These are phyloP conservation scores for Aleadryas rufinucha DNA, from an alignment of 2,113 vertebrate species.

Conservation along the genomic window DNA sequence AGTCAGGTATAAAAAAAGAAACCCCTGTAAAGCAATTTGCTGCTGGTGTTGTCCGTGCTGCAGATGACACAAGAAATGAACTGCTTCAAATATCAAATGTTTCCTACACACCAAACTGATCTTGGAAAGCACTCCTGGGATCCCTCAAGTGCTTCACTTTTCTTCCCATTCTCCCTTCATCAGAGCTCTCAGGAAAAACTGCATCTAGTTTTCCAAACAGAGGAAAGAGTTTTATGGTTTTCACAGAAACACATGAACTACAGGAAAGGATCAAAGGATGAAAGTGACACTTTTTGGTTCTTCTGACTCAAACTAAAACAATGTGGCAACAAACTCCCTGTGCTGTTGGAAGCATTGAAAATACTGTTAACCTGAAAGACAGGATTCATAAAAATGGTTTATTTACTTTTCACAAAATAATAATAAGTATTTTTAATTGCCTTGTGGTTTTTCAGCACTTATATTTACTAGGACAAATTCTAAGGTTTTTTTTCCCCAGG, in stretches of 20 bases:
- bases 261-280: background rate
- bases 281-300: background rate
- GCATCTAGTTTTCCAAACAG: background rate
- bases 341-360: background rate
- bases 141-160: background rate
- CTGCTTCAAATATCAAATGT: background rate
- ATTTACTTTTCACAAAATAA: background rate
- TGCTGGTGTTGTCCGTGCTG: constrained; percentile 89
- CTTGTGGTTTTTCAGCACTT: background rate
- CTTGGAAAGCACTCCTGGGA: background rate
- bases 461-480: background rate
- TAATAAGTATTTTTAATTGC: background rate
- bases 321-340: background rate
- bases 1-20: constrained; percentile 83
- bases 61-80: constrained; percentile 41
- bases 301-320: background rate
- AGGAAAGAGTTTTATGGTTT: background rate
- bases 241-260: background rate
- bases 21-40: constrained; percentile 83
- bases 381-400: background rate
- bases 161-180: background rate
- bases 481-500: fast-evolving
- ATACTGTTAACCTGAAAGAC: background rate
- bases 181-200: background rate
- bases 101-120: background rate